Base-by-base conservation (phyloP, 2,888 invertebrate species). In the Hylaea fasciaria region DNA sequence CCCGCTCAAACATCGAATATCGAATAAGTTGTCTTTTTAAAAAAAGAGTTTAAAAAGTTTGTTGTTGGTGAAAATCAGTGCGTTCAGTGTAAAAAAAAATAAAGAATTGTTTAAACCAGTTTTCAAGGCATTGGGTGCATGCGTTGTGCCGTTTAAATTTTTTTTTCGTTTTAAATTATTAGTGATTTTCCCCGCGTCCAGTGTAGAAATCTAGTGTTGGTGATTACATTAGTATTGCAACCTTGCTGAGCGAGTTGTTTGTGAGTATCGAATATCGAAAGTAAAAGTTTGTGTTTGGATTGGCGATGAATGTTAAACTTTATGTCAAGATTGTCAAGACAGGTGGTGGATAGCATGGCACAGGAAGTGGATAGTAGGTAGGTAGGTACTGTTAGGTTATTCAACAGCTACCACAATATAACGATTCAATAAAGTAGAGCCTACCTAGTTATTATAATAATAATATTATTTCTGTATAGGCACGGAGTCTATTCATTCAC, bases 231-330 rank as follows among this genome's bases (percentile, higher is more conserved):
- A 35, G 44, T 57, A 41, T 49, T 58, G 57, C 58, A 74, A 65
- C 73, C 73, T 81, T 71, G 80, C 62, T 62, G 70, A 72, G 77
- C 81, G 73, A 76, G 80, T 72, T 73, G 67, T 69, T 57, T 63
- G 85, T 85, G 73, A 83, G 83, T 84, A 81, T 74, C 53, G 32
- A 32, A 7, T 32, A 9, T 32, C 32, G 70, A 83, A 85, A 83
- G 84, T 85, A 85, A 83, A 82, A 83, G 83, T 82, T 59, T 39
- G 28, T 53, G 17, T 45, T 39, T 43, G 35, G 17, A 17, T 39
- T 45, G 39, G 13, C 40, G 48, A 43, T 55, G 43, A 46, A 54
- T 64, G 46, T 44, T 47, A 16, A n/a, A 41, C 16, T 28, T 8
- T 32, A 32, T 28, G 28, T 28, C n/a, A n/a, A 28, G 28, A 5